Evolutionary conservation across 2,113 vertebrate species (phyloP).

Genomic region (Calidris pygmaea): DNA sequence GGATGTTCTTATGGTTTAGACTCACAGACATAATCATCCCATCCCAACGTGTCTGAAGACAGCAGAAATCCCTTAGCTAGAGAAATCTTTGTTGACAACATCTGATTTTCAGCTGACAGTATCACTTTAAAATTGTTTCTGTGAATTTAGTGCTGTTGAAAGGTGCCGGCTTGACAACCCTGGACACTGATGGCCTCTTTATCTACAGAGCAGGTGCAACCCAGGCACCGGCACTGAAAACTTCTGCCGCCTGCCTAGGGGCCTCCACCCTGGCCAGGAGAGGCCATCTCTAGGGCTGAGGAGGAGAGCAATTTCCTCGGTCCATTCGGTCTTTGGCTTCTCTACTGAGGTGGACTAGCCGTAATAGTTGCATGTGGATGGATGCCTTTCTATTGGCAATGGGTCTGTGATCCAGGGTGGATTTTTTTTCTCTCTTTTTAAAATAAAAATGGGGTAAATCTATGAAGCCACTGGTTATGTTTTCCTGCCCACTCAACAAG

Average conservation of each 20-base stretch:
- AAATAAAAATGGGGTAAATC: not conserved
- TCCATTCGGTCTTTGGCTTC: not conserved
- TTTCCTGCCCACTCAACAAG: not conserved
- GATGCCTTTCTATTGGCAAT: not conserved
- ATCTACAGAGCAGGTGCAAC: not conserved
- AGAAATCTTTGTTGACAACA: not conserved
- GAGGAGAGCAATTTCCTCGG: not conserved
- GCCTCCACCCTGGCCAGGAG: not conserved
- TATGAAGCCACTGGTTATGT: not conserved
- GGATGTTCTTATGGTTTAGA: not conserved
- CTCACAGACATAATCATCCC: not conserved
- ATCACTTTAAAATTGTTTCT: not conserved
- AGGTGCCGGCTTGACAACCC: not conserved
- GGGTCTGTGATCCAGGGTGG: not conserved
- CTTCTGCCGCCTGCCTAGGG: not conserved
- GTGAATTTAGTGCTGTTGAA: conserved; percentile 4
- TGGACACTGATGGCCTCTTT: not conserved
- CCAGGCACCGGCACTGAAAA: not conserved
- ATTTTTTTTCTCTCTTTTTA: not conserved
- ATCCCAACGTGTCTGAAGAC: not conserved
- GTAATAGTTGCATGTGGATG: not conserved
- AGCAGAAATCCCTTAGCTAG: not conserved
- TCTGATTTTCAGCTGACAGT: not conserved
- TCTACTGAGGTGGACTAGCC: not conserved
- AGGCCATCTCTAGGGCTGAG: not conserved